Evolutionary conservation across 2,113 vertebrate genomes (phyloP).

Genomic region (Hippotragus niger): DNA sequence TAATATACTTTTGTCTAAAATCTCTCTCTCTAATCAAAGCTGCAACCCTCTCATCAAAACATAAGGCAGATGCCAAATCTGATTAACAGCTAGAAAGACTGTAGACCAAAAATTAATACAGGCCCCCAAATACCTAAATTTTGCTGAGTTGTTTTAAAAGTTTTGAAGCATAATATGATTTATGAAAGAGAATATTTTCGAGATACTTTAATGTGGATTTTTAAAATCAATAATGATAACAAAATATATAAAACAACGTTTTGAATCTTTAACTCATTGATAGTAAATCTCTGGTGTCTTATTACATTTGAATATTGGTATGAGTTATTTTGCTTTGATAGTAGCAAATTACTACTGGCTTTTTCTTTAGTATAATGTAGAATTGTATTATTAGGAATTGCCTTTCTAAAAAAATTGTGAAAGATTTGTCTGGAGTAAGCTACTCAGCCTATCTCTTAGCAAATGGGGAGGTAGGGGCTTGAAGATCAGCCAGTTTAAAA

Average conservation of each 20-base stretch:
- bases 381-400: not conserved
- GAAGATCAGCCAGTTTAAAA: not conserved
- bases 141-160: slow-evolving; percentile 1
- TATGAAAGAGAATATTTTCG: not conserved
- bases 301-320: not conserved
- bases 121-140: not conserved
- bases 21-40: slow-evolving; percentile 80
- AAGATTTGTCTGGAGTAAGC: not conserved
- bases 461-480: not conserved
- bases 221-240: not conserved
- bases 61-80: slow-evolving; percentile 56
- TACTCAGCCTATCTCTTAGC: not conserved
- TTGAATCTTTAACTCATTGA: not conserved
- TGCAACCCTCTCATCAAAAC: slow-evolving; percentile 52
- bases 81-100: slow-evolving; percentile 65
- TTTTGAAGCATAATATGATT: not conserved
- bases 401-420: not conserved
- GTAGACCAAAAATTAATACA: slow-evolving; percentile 45
- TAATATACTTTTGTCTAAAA: slow-evolving; percentile 80
- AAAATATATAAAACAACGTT: not conserved
- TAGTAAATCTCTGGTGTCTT: not conserved
- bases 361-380: not conserved
- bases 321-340: not conserved
- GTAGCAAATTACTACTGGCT: not conserved
- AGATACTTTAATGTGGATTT: not conserved